phyloP scores from a whole-genome alignment of 2,888 invertebrate species.

The Anorthoa munda region DNA sequence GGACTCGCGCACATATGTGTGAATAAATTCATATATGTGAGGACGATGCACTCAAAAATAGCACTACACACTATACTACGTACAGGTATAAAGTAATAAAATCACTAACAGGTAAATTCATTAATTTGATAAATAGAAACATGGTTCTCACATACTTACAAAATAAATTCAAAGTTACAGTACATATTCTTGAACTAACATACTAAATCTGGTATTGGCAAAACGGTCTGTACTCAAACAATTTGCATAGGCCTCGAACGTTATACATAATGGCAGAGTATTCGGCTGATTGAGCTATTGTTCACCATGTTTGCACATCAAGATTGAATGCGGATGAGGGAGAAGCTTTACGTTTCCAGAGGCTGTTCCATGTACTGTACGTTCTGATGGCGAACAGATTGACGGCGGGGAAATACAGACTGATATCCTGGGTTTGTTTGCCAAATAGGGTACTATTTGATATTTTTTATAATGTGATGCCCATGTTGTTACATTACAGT shows the following conservation, averaged over 20 bases:
- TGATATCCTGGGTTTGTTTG: not conserved
- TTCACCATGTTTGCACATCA: slow-evolving; percentile 59
- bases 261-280: slow-evolving; percentile 47
- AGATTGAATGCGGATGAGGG: slow-evolving; percentile 53
- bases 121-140: too few relatives aligned
- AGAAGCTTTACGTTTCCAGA: slow-evolving; percentile 17
- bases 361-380: not conserved
- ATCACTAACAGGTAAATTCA: too few relatives aligned
- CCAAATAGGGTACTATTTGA: not conserved
- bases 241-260: slow-evolving; percentile 53
- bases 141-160: too few relatives aligned
- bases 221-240: slow-evolving; percentile 41
- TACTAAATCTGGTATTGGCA: slow-evolving; percentile 31
- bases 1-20: too few relatives aligned
- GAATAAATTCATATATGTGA: too few relatives aligned
- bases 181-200: slow-evolving; percentile 17
- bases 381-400: not conserved
- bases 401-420: not conserved
- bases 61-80: too few relatives aligned
- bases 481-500: too few relatives aligned
- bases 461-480: too few relatives aligned
- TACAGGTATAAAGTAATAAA: too few relatives aligned
- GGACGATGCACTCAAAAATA: too few relatives aligned
- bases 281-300: slow-evolving; percentile 63
- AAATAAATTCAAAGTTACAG: slow-evolving; percentile 1